Evolutionary conservation across 2,797 vertebrate species (phyloP).

Genomic region (Hydrophis major): DNA sequence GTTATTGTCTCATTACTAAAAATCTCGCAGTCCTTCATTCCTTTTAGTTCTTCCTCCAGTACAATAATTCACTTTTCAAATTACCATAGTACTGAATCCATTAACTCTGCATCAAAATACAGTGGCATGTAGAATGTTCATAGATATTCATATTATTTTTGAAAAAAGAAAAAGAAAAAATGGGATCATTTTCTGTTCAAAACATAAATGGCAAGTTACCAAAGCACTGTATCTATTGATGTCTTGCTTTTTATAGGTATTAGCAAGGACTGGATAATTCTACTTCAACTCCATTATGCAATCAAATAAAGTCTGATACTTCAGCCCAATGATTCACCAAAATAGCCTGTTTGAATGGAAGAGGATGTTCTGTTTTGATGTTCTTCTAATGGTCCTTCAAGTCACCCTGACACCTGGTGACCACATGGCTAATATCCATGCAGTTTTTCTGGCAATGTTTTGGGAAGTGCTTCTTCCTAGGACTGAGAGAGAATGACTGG

Average conservation of each 20-base stretch:
- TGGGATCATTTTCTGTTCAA: not conserved
- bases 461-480: not conserved
- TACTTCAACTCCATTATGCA: not conserved
- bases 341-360: not conserved
- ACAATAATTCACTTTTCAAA: not conserved
- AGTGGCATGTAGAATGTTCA: not conserved
- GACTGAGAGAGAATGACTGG: not conserved
- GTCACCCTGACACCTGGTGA: not conserved
- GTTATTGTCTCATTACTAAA: not conserved
- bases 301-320: not conserved
- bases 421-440: not conserved
- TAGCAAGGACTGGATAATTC: not conserved
- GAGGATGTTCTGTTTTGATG: not conserved
- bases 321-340: not conserved
- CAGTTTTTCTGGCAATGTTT: not conserved
- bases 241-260: not conserved
- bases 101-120: not conserved
- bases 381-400: not conserved
- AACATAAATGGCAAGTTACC: not conserved
- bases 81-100: not conserved
- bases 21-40: not conserved
- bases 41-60: not conserved
- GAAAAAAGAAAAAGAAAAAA: not conserved
- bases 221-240: not conserved
- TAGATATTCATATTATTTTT: not conserved